Evolutionary conservation across 1,140 invertebrate genomes (phyloP).

Genomic region (Leptinotarsa lineolata): DNA sequence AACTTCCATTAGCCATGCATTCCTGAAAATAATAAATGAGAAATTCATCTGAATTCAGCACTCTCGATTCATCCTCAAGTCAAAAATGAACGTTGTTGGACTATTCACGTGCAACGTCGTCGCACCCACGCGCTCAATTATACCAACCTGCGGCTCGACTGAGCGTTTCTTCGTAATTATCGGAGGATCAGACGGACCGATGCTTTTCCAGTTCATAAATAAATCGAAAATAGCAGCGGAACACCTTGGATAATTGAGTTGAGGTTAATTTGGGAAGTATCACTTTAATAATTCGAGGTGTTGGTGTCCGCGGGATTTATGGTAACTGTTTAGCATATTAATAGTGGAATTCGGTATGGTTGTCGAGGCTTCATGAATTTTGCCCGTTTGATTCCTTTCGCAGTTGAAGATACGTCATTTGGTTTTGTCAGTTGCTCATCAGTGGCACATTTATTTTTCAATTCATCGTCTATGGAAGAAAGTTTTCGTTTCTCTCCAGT

Average conservation of each 20-base stretch:
- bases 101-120: background rate
- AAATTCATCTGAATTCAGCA: background rate
- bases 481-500: no score
- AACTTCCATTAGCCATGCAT: background rate
- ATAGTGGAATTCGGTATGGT: background rate
- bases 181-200: background rate
- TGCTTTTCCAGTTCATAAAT: background rate
- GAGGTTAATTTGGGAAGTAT: conserved; percentile 8
- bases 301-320: conserved; percentile 2
- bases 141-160: background rate
- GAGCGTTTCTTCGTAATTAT: conserved; percentile 5
- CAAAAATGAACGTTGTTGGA: background rate
- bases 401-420: background rate
- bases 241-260: background rate
- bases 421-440: background rate
- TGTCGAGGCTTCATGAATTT: background rate
- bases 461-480: no score
- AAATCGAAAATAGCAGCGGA: conserved; percentile 8
- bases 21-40: background rate
- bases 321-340: conserved; percentile 8
- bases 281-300: conserved; percentile 2
- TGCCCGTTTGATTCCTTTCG: background rate
- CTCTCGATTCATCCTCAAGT: background rate
- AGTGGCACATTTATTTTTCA: no score
- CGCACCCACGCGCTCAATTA: conserved; percentile 3